phyloP scores from a whole-genome alignment of 2,797 vertebrate genomes.

The Smutsia temminckii region DNA sequence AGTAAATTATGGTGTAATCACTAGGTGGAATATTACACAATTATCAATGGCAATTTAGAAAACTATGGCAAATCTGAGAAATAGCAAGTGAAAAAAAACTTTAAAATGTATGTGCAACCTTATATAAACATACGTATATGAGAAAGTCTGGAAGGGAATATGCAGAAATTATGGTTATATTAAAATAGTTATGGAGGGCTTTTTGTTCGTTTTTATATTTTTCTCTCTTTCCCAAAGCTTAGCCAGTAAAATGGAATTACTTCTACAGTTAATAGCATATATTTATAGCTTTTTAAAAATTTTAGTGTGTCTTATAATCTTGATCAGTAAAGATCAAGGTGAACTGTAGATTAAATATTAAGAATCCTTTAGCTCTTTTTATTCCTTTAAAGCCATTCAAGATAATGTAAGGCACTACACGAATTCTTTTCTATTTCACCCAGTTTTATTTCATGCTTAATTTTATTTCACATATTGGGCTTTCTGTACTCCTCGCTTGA shows the following conservation, averaged over 20 bases:
- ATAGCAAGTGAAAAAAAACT: not conserved
- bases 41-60: constrained; percentile 30
- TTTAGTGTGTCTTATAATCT: not conserved
- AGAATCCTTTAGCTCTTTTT: not conserved
- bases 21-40: not conserved
- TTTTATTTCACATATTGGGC: not conserved
- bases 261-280: not conserved
- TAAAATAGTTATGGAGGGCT: not conserved
- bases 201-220: not conserved
- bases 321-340: constrained; percentile 36
- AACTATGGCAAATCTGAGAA: constrained; percentile 30
- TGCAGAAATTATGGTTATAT: not conserved
- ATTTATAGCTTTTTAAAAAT: not conserved
- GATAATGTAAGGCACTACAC: not conserved
- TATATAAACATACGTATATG: not conserved
- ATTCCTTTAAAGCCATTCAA: not conserved
- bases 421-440: not conserved
- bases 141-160: not conserved
- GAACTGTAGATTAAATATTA: not conserved
- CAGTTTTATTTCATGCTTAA: constrained; percentile 21
- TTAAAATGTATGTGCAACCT: not conserved
- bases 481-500: not conserved
- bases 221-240: constrained; percentile 18
- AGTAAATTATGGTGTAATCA: not conserved
- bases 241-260: constrained; percentile 22